These are phyloP conservation scores for Chironomus tepperi DNA, from an alignment of 1,140 invertebrate genomes.

Conservation along the genomic window DNA sequence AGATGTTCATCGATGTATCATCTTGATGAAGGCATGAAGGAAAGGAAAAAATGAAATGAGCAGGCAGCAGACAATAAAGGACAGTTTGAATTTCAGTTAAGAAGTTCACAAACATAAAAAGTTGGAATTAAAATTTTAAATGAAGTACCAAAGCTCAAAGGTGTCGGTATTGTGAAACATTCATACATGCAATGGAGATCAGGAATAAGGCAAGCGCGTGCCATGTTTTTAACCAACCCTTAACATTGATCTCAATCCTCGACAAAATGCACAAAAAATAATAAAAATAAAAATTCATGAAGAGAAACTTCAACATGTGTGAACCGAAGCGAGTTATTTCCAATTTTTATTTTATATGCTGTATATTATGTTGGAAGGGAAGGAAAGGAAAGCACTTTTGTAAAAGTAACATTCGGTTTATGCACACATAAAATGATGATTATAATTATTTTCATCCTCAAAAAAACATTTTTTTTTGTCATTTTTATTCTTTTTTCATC, in stretches of 20 bases:
- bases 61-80: not conserved
- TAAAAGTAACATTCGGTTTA: slow-evolving; percentile 10
- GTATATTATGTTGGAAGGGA: not conserved
- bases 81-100: slow-evolving; percentile 3
- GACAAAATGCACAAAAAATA: not conserved
- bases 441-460: slow-evolving; percentile 21
- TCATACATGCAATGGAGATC: not conserved
- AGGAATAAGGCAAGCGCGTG: not conserved
- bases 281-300: too few species aligned
- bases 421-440: slow-evolving; percentile 16
- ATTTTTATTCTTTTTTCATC: not conserved
- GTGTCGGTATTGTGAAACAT: slow-evolving; percentile 12
- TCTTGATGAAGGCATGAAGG: not conserved
- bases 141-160: not conserved
- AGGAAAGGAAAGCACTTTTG: slow-evolving; percentile 12
- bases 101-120: not conserved
- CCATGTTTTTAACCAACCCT: not conserved
- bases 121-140: not conserved
- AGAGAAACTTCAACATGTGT: slow-evolving; percentile 17
- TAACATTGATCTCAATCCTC: slow-evolving; percentile 16
- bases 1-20: not conserved
- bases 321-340: not conserved
- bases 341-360: not conserved
- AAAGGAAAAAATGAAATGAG: not conserved
- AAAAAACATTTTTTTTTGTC: slow-evolving; percentile 2